Conservation (phyloP, 1,140 invertebrate species). For the Melipona quadrifasciata region DNA sequence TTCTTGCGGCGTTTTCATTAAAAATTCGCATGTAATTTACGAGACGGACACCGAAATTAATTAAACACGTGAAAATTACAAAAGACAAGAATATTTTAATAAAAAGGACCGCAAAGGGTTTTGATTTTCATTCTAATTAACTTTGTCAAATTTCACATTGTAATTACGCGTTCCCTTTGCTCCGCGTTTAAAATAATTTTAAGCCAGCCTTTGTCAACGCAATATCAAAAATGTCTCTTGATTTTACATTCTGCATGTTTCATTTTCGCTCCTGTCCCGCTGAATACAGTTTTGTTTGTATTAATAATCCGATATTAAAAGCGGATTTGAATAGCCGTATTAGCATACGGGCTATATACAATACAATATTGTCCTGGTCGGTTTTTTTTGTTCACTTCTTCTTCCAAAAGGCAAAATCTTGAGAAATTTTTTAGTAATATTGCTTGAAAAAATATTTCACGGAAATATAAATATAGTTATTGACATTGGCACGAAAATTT, state of each 20-base stretch:
- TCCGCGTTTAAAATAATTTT: slow-evolving; percentile 24
- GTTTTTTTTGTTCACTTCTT: background rate
- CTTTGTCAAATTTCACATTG: slow-evolving; percentile 30
- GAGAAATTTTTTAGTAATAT: background rate
- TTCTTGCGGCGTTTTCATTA: background rate
- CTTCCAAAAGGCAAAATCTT: background rate
- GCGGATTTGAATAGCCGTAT: slow-evolving; percentile 45
- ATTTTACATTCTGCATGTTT: slow-evolving; percentile 25
- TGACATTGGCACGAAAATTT: too few relatives aligned
- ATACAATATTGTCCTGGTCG: background rate
- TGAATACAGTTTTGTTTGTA: slow-evolving; percentile 17
- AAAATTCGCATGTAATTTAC: background rate
- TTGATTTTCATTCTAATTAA: slow-evolving; percentile 34
- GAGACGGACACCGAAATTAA: background rate
- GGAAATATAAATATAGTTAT: background rate
- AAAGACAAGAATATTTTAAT: slow-evolving; percentile 7
- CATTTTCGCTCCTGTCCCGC: background rate
- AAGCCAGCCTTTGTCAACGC: slow-evolving; percentile 26
- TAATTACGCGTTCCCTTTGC: slow-evolving; percentile 28
- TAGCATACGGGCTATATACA: slow-evolving; percentile 4
- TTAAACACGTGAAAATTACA: slow-evolving; percentile 12
- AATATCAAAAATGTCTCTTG: slow-evolving; percentile 28
- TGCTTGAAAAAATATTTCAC: background rate
- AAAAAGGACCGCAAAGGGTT: slow-evolving; percentile 24
- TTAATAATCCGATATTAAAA: slow-evolving; percentile 38